Evolutionary conservation across 2,888 invertebrate species (phyloP).

Genomic region (Aleiodes leptofemur): DNA sequence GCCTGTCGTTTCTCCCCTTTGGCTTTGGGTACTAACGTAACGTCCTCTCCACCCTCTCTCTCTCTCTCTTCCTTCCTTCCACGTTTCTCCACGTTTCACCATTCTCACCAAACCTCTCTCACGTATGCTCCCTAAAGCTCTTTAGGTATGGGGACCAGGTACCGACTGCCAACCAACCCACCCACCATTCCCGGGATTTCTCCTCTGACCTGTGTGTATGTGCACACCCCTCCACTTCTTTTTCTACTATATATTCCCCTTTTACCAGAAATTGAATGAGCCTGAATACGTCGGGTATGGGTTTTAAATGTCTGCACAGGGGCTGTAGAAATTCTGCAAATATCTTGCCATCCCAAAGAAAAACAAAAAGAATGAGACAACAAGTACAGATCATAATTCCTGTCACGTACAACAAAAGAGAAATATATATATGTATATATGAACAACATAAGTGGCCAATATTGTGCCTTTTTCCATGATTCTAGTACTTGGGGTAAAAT

Average conservation of each 20-base stretch:
- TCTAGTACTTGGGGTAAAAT: neutral
- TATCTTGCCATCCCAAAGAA: constrained; percentile 2
- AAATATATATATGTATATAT: neutral
- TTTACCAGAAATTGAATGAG: constrained; percentile 25
- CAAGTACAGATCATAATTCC: constrained; percentile 8
- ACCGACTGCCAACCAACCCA: constrained; percentile 67
- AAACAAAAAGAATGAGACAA: neutral
- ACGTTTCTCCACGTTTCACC: constrained; percentile 30
- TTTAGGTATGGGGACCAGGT: constrained; percentile 71
- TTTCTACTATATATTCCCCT: neutral
- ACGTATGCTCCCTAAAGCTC: constrained; percentile 73
- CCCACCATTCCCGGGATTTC: constrained; percentile 58
- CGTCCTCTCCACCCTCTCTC: constrained; percentile 47
- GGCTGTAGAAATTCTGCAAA: constrained; percentile 10
- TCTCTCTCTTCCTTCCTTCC: neutral
- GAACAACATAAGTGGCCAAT: constrained; percentile 12
- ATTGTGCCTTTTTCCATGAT: neutral
- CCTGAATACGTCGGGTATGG: constrained; percentile 45
- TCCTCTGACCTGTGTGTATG: constrained; percentile 56
- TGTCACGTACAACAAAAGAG: neutral
- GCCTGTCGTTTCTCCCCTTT: constrained; percentile 56
- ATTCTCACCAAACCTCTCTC: constrained; percentile 61
- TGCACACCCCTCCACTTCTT: constrained; percentile 43
- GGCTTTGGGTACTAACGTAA: constrained; percentile 42
- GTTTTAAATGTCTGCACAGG: constrained; percentile 12